Percentiles rank a stretch among this genome's conserved stretches.
phyloP scores from a whole-genome alignment of 1,140 invertebrate genomes.

The Epicauta chinensis region DNA sequence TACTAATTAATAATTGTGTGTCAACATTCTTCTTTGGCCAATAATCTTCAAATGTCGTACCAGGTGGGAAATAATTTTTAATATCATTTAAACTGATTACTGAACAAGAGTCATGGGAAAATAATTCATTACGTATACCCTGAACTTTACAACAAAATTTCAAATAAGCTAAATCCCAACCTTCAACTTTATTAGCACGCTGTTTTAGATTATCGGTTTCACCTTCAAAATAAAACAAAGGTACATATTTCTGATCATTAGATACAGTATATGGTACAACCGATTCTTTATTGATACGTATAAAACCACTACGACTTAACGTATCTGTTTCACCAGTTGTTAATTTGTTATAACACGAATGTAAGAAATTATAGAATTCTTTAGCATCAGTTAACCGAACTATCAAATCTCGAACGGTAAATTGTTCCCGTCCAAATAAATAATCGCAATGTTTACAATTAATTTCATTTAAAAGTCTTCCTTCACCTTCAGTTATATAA shows the following conservation, averaged over 20 bases:
- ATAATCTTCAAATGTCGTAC: slow-evolving; percentile 83
- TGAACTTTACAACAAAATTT: slow-evolving; percentile 94
- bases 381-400: slow-evolving; percentile 79
- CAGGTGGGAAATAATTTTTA: slow-evolving; percentile 82
- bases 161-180: slow-evolving; percentile 87
- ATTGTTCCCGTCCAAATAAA: slow-evolving; percentile 83
- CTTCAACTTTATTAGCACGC: slow-evolving; percentile 76
- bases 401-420: slow-evolving; percentile 83
- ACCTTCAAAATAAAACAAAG: slow-evolving; percentile 90
- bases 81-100: slow-evolving; percentile 86
- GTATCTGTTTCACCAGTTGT: slow-evolving; percentile 57
- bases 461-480: slow-evolving; percentile 86
- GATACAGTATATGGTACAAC: slow-evolving; percentile 88
- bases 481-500: slow-evolving; percentile 87
- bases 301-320: slow-evolving; percentile 84
- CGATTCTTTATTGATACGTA: slow-evolving; percentile 88
- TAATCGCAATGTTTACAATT: slow-evolving; percentile 87
- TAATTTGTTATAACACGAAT: slow-evolving; percentile 80
- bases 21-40: slow-evolving; percentile 84
- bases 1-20: slow-evolving; percentile 54
- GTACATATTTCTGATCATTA: slow-evolving; percentile 79
- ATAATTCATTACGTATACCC: slow-evolving; percentile 84
- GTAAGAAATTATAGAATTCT: slow-evolving; percentile 86
- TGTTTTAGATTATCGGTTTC: slow-evolving; percentile 84
- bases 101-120: slow-evolving; percentile 80